These are phyloP conservation scores for Tapirus terrestris DNA, from an alignment of 2,113 vertebrate species.

Conservation along the genomic window DNA sequence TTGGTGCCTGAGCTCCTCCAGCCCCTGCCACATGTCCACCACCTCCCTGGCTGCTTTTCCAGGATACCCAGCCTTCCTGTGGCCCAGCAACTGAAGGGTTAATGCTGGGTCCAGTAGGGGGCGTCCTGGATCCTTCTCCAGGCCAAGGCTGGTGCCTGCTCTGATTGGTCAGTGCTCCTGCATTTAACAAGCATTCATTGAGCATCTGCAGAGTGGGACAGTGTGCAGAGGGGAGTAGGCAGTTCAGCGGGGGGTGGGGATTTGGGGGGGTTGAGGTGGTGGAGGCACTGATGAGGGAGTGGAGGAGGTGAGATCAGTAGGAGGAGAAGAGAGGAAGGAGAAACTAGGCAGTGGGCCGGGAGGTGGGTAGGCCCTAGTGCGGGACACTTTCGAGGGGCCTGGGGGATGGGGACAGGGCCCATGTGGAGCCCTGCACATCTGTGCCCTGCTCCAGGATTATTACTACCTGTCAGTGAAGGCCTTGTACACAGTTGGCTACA, in stretches of 20 bases:
- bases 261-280: not conserved
- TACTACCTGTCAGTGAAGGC: conserved; percentile 97
- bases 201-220: not conserved
- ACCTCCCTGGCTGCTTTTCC: not conserved
- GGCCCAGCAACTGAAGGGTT: not conserved
- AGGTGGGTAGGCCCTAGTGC: not conserved
- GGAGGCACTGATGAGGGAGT: not conserved
- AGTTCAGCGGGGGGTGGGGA: not conserved
- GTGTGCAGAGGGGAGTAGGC: not conserved
- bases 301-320: not conserved
- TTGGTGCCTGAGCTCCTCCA: not conserved
- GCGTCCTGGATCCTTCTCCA: not conserved
- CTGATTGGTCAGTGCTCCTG: not conserved
- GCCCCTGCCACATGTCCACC: fast-evolving
- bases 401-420: not conserved
- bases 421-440: not conserved
- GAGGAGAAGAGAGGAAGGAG: not conserved
- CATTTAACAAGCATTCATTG: not conserved
- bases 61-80: not conserved
- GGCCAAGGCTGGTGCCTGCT: not conserved
- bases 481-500: conserved; percentile 98
- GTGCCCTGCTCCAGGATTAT: conserved; percentile 87
- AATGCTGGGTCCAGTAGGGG: not conserved
- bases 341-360: not conserved
- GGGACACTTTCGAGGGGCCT: not conserved